Evolutionary conservation across 2,113 vertebrate species (phyloP).

Genomic region (Triplophysa siluroides): DNA sequence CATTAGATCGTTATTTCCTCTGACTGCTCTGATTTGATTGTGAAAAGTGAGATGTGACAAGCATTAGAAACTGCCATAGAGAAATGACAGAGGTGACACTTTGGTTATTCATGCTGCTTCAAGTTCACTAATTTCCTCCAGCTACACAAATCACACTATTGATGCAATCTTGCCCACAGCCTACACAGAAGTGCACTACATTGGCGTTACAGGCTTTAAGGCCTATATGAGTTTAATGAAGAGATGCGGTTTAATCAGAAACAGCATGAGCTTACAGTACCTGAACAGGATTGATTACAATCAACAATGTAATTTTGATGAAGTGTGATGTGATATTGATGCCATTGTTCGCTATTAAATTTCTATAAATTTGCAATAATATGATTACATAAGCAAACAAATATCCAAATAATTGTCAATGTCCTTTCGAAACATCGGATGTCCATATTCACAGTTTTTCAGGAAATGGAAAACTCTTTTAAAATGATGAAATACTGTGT

Average conservation of each 20-base stretch:
- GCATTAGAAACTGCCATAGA: slow-evolving; percentile 38
- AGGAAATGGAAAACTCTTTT: too few relatives aligned
- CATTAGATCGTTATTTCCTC: slow-evolving; percentile 34
- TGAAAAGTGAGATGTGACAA: slow-evolving; percentile 45
- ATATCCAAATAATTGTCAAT: too few relatives aligned
- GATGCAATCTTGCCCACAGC: not conserved
- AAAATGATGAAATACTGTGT: too few relatives aligned
- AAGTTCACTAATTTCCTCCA: slow-evolving; percentile 3
- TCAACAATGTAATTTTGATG: not conserved
- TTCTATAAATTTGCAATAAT: not conserved
- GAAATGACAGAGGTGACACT: slow-evolving; percentile 38
- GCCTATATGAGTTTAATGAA: not conserved
- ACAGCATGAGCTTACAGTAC: not conserved
- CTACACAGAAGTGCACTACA: slow-evolving; percentile 6
- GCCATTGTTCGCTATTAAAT: not conserved
- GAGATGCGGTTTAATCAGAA: slow-evolving; percentile 1
- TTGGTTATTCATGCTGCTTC: slow-evolving; percentile 42
- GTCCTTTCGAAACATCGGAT: too few relatives aligned
- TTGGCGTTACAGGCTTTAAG: not conserved
- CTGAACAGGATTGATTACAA: not conserved
- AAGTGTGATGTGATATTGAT: not conserved
- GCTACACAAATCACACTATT: slow-evolving; percentile 19
- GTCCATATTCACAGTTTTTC: too few relatives aligned
- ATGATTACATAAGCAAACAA: not conserved
- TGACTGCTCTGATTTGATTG: slow-evolving; percentile 39